A percentile compares a stretch with the other conserved stretches of the same genome.
phyloP scores from a whole-genome alignment of 2,888 invertebrate genomes.

The Thysanoteuthis rhombus region DNA sequence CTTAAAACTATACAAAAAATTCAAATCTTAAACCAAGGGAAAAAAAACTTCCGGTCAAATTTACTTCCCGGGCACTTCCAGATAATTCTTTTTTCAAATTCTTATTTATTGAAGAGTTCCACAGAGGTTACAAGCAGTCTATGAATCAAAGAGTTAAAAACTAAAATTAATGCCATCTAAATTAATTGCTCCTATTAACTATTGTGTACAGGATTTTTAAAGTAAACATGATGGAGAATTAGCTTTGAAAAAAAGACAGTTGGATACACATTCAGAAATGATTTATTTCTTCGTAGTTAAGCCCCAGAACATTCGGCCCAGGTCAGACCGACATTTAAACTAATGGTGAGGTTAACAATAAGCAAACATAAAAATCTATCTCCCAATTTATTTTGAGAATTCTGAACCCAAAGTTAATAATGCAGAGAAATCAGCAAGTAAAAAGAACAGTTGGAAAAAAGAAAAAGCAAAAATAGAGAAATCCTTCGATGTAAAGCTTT shows the following conservation, averaged over 20 bases:
- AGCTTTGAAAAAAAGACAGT: neutral
- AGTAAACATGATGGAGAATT: neutral
- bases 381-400: neutral
- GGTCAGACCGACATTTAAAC: neutral
- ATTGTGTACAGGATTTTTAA: too few species aligned
- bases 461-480: neutral
- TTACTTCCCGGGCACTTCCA: too few species aligned
- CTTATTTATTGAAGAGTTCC: too few species aligned
- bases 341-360: too few species aligned
- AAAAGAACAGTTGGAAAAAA: neutral
- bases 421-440: neutral
- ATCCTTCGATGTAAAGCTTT: neutral
- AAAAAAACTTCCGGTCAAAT: too few species aligned
- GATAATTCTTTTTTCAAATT: too few species aligned
- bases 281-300: neutral
- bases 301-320: neutral
- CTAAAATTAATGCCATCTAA: too few species aligned
- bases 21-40: too few species aligned
- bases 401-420: neutral
- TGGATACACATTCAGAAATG: neutral
- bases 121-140: too few species aligned
- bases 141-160: too few species aligned
- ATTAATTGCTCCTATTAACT: too few species aligned
- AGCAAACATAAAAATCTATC: neutral
- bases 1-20: too few species aligned